phyloP scores from a whole-genome alignment of 2,797 vertebrate species.

The Scleropages formosus region DNA sequence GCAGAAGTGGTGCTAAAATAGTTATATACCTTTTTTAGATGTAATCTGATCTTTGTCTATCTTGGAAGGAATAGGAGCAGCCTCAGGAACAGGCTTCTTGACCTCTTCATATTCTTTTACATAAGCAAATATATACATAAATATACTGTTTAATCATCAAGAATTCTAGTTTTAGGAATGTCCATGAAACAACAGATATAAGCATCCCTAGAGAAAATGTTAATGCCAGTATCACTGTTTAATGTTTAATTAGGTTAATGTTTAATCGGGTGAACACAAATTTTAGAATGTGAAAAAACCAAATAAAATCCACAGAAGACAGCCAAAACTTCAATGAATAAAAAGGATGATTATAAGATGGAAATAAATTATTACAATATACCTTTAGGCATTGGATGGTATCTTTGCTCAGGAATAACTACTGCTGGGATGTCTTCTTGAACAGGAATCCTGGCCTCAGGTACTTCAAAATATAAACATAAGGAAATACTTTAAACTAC shows the following conservation, averaged over 20 bases:
- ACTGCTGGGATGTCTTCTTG: conserved; percentile 60
- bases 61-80: conserved; percentile 30
- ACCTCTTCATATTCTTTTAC: conserved; percentile 47
- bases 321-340: not conserved
- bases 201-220: conserved; percentile 10
- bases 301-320: conserved; percentile 31
- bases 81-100: conserved; percentile 38
- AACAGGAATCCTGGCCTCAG: conserved; percentile 59
- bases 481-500: not conserved
- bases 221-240: conserved; percentile 18
- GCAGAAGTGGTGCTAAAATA: conserved; percentile 2
- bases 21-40: conserved; percentile 47
- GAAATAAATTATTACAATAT: conserved; percentile 36
- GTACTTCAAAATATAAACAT: conserved; percentile 45
- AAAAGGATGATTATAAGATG: not conserved
- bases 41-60: conserved; percentile 36
- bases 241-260: too few relatives aligned
- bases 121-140: conserved; percentile 26
- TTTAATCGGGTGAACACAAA: too few relatives aligned
- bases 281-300: conserved; percentile 25
- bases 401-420: conserved; percentile 57
- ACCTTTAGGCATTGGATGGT: conserved; percentile 60
- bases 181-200: conserved; percentile 14
- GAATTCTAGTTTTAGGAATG: not conserved
- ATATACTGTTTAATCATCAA: too few relatives aligned